phyloP scores from a whole-genome alignment of 2,888 invertebrate species.

The Spicauda simplicius region DNA sequence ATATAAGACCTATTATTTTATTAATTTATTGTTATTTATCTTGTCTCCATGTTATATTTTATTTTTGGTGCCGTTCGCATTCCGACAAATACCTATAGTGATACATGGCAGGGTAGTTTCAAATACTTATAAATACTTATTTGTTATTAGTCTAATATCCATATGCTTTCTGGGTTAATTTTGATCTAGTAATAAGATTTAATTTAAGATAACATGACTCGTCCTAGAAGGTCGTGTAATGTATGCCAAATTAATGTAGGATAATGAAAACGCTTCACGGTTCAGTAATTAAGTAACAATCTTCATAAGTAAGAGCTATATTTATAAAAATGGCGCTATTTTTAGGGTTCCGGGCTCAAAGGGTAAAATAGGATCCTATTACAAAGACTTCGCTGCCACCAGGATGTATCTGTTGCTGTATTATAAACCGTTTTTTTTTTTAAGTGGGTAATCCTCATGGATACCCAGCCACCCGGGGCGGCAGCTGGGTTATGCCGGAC shows the following conservation, averaged over 20 bases:
- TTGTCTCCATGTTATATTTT: neutral
- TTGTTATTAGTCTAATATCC: neutral
- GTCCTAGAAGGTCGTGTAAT: neutral
- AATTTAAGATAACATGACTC: slow-evolving; percentile 2
- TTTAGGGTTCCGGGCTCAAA: no score
- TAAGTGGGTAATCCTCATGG: no score
- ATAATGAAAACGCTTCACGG: no score
- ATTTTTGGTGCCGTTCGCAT: slow-evolving; percentile 19
- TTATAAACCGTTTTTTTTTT: no score
- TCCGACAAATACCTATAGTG: slow-evolving; percentile 24
- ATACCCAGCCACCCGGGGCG: no score
- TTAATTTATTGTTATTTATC: neutral
- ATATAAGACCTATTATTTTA: neutral
- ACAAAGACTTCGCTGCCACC: no score
- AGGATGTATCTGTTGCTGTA: no score
- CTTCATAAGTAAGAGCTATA: no score
- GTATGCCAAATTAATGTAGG: neutral
- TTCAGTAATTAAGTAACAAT: no score
- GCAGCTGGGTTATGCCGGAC: no score
- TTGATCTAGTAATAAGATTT: neutral
- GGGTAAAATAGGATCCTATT: no score
- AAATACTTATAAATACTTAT: neutral
- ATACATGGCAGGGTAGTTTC: slow-evolving; percentile 19
- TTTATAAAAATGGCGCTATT: no score
- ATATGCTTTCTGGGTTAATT: neutral